Conservation (phyloP, 2,113 vertebrate species). For the Phalacrocorax carbo region DNA sequence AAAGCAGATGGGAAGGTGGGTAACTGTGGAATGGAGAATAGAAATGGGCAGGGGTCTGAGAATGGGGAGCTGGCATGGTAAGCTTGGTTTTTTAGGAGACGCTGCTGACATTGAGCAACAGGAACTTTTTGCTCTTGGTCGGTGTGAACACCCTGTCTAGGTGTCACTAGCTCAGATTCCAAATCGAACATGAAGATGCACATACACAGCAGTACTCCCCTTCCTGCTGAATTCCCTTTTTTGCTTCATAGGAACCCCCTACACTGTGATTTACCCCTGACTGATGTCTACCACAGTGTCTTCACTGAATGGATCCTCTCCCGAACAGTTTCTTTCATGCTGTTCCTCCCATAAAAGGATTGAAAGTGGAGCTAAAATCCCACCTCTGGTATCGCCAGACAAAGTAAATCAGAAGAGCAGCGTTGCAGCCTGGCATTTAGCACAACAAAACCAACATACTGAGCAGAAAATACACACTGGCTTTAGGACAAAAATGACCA, state of each 20-base stretch:
- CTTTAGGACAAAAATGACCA: background rate
- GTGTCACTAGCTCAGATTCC: background rate
- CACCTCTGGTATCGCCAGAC: background rate
- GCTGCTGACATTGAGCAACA: background rate
- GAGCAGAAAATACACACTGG: background rate
- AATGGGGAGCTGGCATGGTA: background rate
- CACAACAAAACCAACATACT: background rate
- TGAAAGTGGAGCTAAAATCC: background rate
- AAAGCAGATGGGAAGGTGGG: background rate
- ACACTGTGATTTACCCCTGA: background rate
- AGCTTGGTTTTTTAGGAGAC: background rate
- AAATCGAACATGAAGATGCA: background rate
- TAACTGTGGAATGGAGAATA: background rate
- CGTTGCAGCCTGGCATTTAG: background rate
- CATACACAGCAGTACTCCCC: background rate
- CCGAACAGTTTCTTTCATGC: background rate
- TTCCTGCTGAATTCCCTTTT: background rate
- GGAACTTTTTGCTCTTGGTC: background rate
- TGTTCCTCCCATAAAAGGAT: background rate
- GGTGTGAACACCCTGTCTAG: background rate
- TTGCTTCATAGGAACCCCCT: background rate
- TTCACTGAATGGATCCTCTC: background rate
- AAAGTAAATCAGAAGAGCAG: background rate
- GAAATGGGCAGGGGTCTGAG: background rate
- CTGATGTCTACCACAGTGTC: background rate